A percentile compares a stretch with the other conserved stretches of the same genome.
Evolutionary conservation across 2,888 invertebrate genomes (phyloP).

Genomic region (Tachina lurida): DNA sequence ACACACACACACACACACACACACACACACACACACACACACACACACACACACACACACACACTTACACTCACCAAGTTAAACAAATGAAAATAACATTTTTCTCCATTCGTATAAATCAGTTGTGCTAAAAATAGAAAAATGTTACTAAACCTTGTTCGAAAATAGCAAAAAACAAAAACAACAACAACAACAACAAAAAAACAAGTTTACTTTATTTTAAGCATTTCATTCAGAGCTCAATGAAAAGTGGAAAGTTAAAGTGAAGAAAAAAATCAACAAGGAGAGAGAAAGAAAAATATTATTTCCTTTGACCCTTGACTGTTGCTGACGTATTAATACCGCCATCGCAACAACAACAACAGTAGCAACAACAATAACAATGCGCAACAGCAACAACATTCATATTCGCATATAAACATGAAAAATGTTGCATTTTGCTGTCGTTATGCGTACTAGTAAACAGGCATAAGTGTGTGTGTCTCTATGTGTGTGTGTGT

Average conservation of each 20-base stretch:
- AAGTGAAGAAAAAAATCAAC: neutral
- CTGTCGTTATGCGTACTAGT: constrained; percentile 27
- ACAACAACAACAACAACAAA: constrained; percentile 19
- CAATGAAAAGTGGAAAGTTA: constrained; percentile 51
- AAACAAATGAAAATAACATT: neutral
- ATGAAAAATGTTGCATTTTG: constrained; percentile 24
- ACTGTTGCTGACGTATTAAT: constrained; percentile 67
- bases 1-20: neutral
- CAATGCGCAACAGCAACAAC: constrained; percentile 15
- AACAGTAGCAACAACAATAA: neutral
- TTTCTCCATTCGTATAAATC: neutral
- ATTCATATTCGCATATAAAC: constrained; percentile 19
- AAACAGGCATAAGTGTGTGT: neutral
- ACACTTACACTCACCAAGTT: neutral
- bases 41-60: neutral
- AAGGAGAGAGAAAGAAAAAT: neutral
- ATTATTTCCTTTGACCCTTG: constrained; percentile 66
- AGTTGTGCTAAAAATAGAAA: constrained; percentile 54
- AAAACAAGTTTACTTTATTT: constrained; percentile 37
- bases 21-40: neutral
- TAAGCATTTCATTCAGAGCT: constrained; percentile 38
- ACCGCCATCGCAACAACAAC: constrained; percentile 26
- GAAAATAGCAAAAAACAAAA: constrained; percentile 45
- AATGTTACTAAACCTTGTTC: constrained; percentile 56
- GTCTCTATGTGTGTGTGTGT: neutral